Base-by-base conservation (phyloP, 2,797 vertebrate genomes). In the Crocodylus rhombifer region DNA sequence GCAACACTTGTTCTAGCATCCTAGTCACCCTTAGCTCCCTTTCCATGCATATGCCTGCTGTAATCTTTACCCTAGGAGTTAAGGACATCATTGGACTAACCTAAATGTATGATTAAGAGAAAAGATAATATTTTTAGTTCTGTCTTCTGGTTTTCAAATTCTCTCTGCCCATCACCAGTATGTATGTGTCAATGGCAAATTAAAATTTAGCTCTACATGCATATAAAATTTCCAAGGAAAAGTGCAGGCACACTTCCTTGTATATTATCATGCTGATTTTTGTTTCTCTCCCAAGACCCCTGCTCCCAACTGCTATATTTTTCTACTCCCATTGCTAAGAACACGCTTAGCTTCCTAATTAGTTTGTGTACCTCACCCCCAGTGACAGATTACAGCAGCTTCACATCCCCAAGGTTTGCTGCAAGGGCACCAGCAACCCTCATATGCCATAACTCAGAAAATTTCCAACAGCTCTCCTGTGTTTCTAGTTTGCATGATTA, bases 1-100 rank as follows among this genome's bases (percentile, higher is more conserved):
- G 73, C 62, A 75, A 58, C 57, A n/a, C 10, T 89, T 15, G 58
- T 82, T 30, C 63, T 91, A 0, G 0, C 81, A 17, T 23, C 30
- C 0, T 20, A 78, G 30, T 81, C 83, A 67, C 0, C 4, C 63
- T 55, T 74, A 60, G 30, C 67, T 80, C 42, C 42, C 42, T 51
- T 51, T 51, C 42, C 42, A 51, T 71, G 36, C 69, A 42, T 36
- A 71, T 23, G 42, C 25, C 33, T 69, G 36, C 21, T 42, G 12
- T 36, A 71, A 14, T 71, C 5, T 21, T 71, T 20, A 71, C 69
- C 36, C 69, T 23, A 25, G 15, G 6, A 42, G 33, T 23, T 71
- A 42, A 42, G 42, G 42, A 15, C 36, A 71, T 71, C 21, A 42
- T 71, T 71, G 42, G 14, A 4, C 8, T 36, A 21, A 21, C 33